These are phyloP conservation scores for Paraplagusia blochii DNA, from an alignment of 2,113 vertebrate species.

Conservation along the genomic window DNA sequence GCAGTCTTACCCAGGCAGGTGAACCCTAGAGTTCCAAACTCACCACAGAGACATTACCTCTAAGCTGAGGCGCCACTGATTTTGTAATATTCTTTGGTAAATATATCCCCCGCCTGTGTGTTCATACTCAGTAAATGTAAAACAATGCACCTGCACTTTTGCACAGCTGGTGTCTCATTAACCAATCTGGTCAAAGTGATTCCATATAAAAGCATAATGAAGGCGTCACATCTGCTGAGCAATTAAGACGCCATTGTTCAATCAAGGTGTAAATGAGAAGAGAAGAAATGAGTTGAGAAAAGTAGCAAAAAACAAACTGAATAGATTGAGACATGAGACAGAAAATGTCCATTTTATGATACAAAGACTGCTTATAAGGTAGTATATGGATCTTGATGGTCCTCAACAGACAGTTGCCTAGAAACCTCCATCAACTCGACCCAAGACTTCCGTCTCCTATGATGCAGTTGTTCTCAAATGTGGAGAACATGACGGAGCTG, in stretches of 20 bases:
- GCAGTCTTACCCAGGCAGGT: too few relatives aligned
- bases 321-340: neutral
- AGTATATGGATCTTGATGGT: too few relatives aligned
- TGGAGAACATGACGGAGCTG: too few relatives aligned
- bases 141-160: neutral
- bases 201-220: conserved; percentile 31
- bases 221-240: conserved; percentile 36
- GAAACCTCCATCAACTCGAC: too few relatives aligned
- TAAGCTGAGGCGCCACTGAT: too few relatives aligned
- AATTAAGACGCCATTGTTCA: conserved; percentile 25
- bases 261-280: conserved; percentile 20
- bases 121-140: neutral
- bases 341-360: neutral
- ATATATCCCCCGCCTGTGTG: neutral
- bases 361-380: too few relatives aligned
- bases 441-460: too few relatives aligned
- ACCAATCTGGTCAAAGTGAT: conserved; percentile 22
- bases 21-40: too few relatives aligned
- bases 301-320: conserved; percentile 3
- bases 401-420: too few relatives aligned
- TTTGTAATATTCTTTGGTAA: neutral
- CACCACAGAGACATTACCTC: too few relatives aligned
- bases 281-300: conserved; percentile 7
- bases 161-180: conserved; percentile 43
- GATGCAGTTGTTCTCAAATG: too few relatives aligned